Evolutionary conservation across 2,888 invertebrate species (phyloP), one percentile per base, ranked within the genome.

Genomic region (Rotaria socialis): DNA sequence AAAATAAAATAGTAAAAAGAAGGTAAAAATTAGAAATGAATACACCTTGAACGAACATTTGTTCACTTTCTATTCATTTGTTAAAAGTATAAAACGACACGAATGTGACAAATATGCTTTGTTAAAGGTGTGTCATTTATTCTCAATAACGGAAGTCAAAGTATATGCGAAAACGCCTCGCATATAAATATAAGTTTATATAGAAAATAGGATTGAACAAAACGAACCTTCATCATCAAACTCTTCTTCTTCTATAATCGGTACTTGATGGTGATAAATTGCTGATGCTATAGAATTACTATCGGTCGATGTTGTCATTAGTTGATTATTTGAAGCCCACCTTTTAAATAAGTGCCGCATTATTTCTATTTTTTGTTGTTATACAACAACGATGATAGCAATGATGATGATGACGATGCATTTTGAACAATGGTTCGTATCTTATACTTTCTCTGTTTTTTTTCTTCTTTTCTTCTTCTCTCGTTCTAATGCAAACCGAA

Each of bases 111-210:
- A 41, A 67, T 67, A 11, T 27, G 35, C 67, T 67, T 67, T 67
- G 67, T 67, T 41, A 67, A 67, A 67, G 67, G 67, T 67, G 67
- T 67, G 67, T 67, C 67, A 67, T 67, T 67, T 67, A 35, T 67
- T 67, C 27, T 35, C 67, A 67, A 67, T 27, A 67, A 35, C 67
- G 67, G 67, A 67, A 67, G 67, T 67, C 19, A 14, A 41, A 67
- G 2, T 67, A 6, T 41, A 67, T 14, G 6, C 11, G 67, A 5
- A 67, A 67, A 67, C 67, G 67, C 67, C 67, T 67, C 0, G 5
- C 6, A 67, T 41, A 35, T 7, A 67, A 2, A 14, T 35, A 19
- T 19, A 16, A 19, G 16, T 16, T 55, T 16, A 55, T 4, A 16
- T 14, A 50, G 50, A 35, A 35, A 35, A 35, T 35, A 4, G 11